Conservation (phyloP, 2,113 vertebrate species). For the Peromyscus maniculatus region DNA sequence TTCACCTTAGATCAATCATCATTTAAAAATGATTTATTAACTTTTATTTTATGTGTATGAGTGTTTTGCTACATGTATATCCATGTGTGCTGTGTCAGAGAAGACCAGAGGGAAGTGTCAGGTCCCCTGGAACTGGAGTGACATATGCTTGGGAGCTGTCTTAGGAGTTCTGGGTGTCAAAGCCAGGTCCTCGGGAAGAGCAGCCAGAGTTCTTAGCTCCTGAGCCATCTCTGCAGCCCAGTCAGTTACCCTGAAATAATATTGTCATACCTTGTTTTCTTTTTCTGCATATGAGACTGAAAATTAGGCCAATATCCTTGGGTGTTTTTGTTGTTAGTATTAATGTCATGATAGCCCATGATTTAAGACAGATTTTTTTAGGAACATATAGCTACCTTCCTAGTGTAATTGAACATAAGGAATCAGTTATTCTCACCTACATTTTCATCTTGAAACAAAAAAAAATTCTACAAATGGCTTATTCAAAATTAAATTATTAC, state of each 20-base stretch:
- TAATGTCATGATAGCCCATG: constrained; percentile 23
- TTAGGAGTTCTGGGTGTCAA: background rate
- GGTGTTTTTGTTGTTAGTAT: constrained; percentile 5
- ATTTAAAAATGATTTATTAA: background rate
- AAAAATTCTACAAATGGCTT: constrained; percentile 58
- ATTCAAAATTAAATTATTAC: constrained; percentile 72
- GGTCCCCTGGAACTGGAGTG: background rate
- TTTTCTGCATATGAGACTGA: constrained; percentile 1
- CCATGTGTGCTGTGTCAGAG: background rate
- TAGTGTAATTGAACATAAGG: background rate
- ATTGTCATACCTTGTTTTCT: background rate
- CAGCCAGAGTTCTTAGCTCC: background rate
- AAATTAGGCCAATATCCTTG: constrained; percentile 24
- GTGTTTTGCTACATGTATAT: background rate
- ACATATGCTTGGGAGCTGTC: background rate
- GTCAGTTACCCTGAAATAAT: background rate
- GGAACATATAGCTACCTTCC: constrained; percentile 17
- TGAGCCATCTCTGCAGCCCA: background rate
- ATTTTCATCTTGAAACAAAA: constrained; percentile 51
- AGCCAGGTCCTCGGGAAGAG: background rate
- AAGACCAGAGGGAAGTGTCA: background rate
- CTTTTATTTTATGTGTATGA: background rate
- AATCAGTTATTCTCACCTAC: constrained; percentile 43
- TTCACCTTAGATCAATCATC: background rate
- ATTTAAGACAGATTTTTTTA: constrained; percentile 40